These are phyloP conservation scores for Nettapus auritus DNA, from an alignment of 2,113 vertebrate species.

Conservation along the genomic window DNA sequence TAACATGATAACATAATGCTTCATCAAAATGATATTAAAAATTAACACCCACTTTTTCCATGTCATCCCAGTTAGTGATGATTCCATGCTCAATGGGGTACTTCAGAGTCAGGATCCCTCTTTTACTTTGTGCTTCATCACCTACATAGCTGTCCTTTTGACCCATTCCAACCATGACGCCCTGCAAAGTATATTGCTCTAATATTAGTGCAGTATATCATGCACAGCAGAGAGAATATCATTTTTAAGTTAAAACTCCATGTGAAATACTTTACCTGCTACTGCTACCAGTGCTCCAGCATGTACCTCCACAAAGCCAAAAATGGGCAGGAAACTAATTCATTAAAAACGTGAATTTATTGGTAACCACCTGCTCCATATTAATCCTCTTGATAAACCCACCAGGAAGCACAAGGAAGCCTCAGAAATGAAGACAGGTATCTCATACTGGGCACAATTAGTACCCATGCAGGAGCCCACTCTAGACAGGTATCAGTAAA, in stretches of 20 bases:
- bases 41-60: constrained; percentile 22
- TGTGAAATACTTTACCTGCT: neutral
- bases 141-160: constrained; percentile 30
- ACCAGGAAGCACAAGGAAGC: neutral
- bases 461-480: neutral
- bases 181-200: constrained; percentile 62
- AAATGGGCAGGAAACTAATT: neutral
- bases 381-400: neutral
- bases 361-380: neutral
- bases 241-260: neutral
- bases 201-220: neutral
- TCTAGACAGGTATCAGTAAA: neutral
- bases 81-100: constrained; percentile 27
- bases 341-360: neutral
- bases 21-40: neutral
- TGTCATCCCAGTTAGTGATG: constrained; percentile 33
- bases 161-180: constrained; percentile 85
- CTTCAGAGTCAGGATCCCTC: constrained; percentile 14
- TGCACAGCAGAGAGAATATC: neutral
- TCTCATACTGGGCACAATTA: no score
- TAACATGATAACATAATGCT: neutral
- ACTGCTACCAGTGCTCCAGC: neutral
- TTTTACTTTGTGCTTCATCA: constrained; percentile 20
- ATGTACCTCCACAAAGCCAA: accelerated
- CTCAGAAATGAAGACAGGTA: neutral